Percentiles rank a stretch among this genome's conserved stretches.
Conservation (phyloP, 2,797 vertebrate species). For the Anguilla anguilla region DNA sequence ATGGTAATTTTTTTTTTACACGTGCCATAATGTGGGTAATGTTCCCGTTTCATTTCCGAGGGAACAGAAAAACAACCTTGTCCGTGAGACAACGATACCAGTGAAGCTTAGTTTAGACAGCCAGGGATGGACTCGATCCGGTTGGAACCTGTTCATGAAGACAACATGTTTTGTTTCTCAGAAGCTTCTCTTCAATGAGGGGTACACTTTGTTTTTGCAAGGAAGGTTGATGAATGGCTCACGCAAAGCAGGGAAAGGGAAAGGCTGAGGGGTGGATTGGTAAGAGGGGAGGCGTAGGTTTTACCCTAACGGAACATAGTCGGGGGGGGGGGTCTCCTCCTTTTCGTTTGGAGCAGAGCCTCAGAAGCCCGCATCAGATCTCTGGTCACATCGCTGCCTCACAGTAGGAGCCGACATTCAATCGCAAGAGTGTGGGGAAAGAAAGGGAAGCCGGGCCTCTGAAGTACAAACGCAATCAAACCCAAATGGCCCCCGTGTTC, state of each 20-base stretch:
- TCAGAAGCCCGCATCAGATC: slow-evolving; percentile 2
- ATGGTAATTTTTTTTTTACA: too few species aligned
- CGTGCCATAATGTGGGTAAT: too few species aligned
- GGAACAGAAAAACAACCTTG: background rate
- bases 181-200: background rate
- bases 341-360: background rate
- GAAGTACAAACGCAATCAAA: slow-evolving; percentile 48
- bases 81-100: slow-evolving; percentile 2
- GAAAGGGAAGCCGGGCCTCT: background rate
- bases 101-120: slow-evolving; percentile 19
- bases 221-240: background rate
- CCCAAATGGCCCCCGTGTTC: slow-evolving; percentile 36
- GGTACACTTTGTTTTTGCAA: background rate
- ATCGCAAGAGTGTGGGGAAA: background rate
- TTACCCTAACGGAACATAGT: background rate
- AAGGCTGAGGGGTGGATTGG: background rate
- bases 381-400: background rate
- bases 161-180: background rate
- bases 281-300: background rate
- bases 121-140: background rate
- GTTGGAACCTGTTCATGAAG: background rate
- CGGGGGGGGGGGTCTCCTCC: background rate
- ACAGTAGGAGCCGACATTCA: slow-evolving; percentile 4
- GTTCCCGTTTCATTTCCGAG: background rate
- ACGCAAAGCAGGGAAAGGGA: background rate